Base-by-base conservation (phyloP, 2,113 vertebrate species). In the Pseudorasbora parva region DNA sequence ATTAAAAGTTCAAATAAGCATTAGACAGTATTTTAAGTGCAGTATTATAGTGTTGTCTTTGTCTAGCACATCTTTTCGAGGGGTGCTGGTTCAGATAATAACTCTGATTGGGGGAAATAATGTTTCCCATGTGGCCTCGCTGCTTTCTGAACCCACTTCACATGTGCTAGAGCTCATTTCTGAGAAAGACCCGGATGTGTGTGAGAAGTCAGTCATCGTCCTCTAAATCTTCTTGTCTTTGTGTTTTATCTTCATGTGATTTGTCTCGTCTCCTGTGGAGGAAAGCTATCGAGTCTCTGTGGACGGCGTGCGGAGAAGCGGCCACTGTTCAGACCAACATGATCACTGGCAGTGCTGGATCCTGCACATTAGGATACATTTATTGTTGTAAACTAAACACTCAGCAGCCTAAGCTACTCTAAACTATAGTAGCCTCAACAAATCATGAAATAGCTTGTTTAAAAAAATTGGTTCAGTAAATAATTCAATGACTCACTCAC, bases 51-150 rank as follows among this genome's bases (percentile, higher is more conserved):
- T 33, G 54, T 43, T 76, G 15, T 47, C 27, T 51, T 64, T 74
- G 81, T 84, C 69, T 47, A 77, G 56, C 33, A 49, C 84, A 80
- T 86, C 41, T 80, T 66, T 81, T 86, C 71, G 78, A 88, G 85
- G 83, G 47, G 62, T 85, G 75, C 76, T 85, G 76, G 71, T 79
- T 83, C 72, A 87, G 85, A 83, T 88, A 88, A 88, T 88, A 81
- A 85, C 87, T 85, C 80, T 85, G 83, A 83, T 86, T 82, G 83
- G 80, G 80, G 69, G 62, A 86, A 78, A 74, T 83, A 85, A 88
- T 87, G 54, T 85, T 85, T 88, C 73, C 87, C 87, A 88, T 85
- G 68, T 87, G 87, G 82, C 60, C 41, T 23, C 69, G 54, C 60
- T 71, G 76, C 74, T 75, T 83, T 87, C 74, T 71, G 72, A 68